Conservation (phyloP, 2,797 vertebrate species). For the Notoglanidium macrostoma region DNA sequence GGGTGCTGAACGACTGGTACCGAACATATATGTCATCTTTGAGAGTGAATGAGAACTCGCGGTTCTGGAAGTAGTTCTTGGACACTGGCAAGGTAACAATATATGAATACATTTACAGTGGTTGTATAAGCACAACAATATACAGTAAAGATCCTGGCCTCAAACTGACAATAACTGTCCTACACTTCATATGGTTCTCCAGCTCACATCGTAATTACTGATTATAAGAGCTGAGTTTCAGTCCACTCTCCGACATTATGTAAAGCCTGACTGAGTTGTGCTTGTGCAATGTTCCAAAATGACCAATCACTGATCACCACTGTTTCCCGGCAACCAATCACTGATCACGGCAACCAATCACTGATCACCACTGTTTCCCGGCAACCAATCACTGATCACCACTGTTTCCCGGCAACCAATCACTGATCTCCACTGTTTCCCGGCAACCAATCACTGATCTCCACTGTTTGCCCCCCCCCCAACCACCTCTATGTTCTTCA, state of each 20-base stretch:
- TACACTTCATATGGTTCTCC: neutral
- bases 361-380: too few species aligned
- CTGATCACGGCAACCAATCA: too few species aligned
- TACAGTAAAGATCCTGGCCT: neutral
- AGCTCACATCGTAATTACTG: neutral
- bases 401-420: too few species aligned
- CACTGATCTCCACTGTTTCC: too few species aligned
- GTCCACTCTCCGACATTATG: neutral
- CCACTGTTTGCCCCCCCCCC: too few species aligned
- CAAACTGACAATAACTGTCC: neutral
- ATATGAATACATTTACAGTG: neutral
- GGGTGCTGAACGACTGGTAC: conserved; percentile 90
- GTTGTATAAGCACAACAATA: neutral
- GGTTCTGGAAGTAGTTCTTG: conserved; percentile 92
- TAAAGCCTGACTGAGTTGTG: neutral
- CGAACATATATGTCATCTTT: conserved; percentile 94
- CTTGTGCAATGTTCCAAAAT: too few species aligned
- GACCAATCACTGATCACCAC: too few species aligned
- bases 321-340: too few species aligned
- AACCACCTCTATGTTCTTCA: too few species aligned
- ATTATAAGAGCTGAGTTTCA: neutral
- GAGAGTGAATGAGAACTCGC: conserved; percentile 96
- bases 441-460: too few species aligned
- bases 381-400: too few species aligned
- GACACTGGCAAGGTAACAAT: conserved; percentile 70